Percentiles rank a stretch among this genome's conserved stretches.
phyloP scores from a whole-genome alignment of 2,113 vertebrate species.

The Python bivittatus region DNA sequence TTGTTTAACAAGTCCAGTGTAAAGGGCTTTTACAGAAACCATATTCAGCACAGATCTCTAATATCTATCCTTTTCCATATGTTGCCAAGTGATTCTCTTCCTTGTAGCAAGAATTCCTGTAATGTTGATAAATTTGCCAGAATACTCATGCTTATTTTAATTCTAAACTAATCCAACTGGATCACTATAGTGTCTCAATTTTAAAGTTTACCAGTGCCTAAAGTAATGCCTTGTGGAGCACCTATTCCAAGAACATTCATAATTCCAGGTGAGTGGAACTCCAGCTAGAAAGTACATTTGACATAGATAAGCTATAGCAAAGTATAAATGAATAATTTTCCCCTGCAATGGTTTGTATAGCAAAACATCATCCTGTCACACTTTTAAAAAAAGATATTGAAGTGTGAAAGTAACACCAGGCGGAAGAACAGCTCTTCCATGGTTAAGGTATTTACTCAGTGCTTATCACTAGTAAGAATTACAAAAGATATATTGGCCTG shows the following conservation, averaged over 20 bases:
- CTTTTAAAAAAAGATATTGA: neutral
- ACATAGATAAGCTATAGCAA: neutral
- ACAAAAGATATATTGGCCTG: neutral
- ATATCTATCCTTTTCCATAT: too few relatives aligned
- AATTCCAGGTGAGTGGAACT: neutral
- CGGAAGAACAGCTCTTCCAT: neutral
- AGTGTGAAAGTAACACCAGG: neutral
- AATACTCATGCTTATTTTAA: neutral
- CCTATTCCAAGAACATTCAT: neutral
- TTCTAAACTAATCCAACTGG: neutral
- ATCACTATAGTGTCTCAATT: neutral
- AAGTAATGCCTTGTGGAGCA: neutral
- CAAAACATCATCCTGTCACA: neutral
- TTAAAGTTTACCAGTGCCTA: neutral
- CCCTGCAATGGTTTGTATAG: neutral
- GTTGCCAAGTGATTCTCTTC: too few relatives aligned
- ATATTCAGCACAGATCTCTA: too few relatives aligned
- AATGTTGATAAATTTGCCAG: too few relatives aligned
- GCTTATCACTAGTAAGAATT: neutral
- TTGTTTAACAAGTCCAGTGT: too few relatives aligned
- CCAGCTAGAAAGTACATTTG: neutral
- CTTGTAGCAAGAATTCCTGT: too few relatives aligned
- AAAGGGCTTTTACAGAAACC: too few relatives aligned
- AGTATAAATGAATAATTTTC: neutral
- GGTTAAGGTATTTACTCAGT: neutral